phyloP scores from a whole-genome alignment of 2,888 invertebrate genomes.

The Torymus aiolomorphi region DNA sequence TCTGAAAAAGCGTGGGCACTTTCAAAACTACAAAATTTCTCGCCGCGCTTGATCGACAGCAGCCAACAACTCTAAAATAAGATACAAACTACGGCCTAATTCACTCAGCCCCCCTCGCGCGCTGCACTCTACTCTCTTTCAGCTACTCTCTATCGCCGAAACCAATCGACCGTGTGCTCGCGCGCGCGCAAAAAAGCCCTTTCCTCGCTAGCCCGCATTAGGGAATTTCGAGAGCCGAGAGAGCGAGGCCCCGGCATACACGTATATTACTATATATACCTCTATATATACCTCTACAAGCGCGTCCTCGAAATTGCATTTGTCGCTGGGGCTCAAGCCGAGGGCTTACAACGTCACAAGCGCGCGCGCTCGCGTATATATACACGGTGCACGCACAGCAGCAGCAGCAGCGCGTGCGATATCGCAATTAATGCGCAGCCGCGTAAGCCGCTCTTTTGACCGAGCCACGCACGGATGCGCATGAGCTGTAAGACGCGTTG shows the following conservation, averaged over 20 bases:
- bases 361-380: neutral
- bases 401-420: conserved; percentile 19
- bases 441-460: conserved; percentile 49
- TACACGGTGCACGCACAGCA: neutral
- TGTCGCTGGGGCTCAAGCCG: neutral
- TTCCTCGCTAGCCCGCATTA: neutral
- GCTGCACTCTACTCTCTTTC: too few species aligned
- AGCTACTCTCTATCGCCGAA: neutral
- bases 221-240: too few species aligned
- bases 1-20: too few species aligned
- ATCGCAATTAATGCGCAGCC: conserved; percentile 48
- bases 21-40: too few species aligned
- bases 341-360: conserved; percentile 26
- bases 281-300: too few species aligned
- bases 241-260: too few species aligned
- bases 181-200: neutral
- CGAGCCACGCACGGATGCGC: neutral
- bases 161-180: neutral
- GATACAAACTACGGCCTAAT: too few species aligned
- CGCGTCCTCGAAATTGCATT: conserved; percentile 29
- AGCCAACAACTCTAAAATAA: too few species aligned
- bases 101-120: too few species aligned
- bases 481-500: too few species aligned
- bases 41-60: too few species aligned
- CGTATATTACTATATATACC: too few species aligned